phyloP scores from a whole-genome alignment of 2,797 vertebrate genomes.

The Alfaro cultratus region DNA sequence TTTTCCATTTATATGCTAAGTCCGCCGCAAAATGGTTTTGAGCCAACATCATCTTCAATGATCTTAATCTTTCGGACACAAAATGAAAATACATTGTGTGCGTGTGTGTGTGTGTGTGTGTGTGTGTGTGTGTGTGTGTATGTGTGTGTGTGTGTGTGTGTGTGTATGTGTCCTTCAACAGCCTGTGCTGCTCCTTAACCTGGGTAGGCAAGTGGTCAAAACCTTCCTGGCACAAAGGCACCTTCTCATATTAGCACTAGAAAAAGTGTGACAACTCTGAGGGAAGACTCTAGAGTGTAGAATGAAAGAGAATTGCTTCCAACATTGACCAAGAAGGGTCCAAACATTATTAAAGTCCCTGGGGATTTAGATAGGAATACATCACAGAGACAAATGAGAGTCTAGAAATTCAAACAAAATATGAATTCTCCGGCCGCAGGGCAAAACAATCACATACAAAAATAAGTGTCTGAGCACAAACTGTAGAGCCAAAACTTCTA shows the following conservation, averaged over 20 bases:
- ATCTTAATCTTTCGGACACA: constrained; percentile 69
- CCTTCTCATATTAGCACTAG: constrained; percentile 18
- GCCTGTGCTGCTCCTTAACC: constrained; percentile 26
- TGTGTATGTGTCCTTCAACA: constrained; percentile 21
- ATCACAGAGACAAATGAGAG: constrained; percentile 46
- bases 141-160: not conserved
- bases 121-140: not conserved
- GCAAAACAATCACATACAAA: constrained; percentile 43
- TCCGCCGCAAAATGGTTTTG: constrained; percentile 54
- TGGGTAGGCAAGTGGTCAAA: constrained; percentile 32
- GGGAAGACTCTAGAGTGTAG: constrained; percentile 17
- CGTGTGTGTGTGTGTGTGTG: constrained; percentile 3
- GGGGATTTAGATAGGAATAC: constrained; percentile 27
- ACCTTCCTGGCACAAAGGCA: constrained; percentile 19
- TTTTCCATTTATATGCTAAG: constrained; percentile 77
- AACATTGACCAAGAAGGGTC: constrained; percentile 32
- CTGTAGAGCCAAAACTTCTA: constrained; percentile 25
- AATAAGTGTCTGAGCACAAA: constrained; percentile 51
- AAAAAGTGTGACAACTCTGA: constrained; percentile 22
- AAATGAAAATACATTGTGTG: constrained; percentile 49
- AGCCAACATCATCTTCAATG: constrained; percentile 54
- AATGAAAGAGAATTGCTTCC: constrained; percentile 37
- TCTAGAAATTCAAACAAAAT: constrained; percentile 33
- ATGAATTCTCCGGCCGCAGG: constrained; percentile 37
- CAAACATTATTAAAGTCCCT: constrained; percentile 42